Evolutionary conservation across 2,888 invertebrate species (phyloP).

Genomic region (Gryllus longicercus): DNA sequence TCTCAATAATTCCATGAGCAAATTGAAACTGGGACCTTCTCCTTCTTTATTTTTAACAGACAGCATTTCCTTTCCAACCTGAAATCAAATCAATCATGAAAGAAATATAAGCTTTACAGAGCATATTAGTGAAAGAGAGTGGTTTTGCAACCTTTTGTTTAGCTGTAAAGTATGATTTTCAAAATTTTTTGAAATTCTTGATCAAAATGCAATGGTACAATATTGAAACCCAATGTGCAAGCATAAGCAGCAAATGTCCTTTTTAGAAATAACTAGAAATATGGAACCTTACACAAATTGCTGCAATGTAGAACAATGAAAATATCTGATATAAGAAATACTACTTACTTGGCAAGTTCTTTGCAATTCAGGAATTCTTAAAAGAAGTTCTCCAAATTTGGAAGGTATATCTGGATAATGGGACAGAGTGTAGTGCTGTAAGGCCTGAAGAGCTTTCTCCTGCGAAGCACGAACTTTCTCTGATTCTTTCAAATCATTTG

Average conservation of each 20-base stretch:
- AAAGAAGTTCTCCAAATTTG: slow-evolving; percentile 89
- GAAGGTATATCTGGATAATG: slow-evolving; percentile 91
- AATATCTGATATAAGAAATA: not conserved
- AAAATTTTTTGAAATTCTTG: too few species aligned
- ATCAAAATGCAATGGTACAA: too few species aligned
- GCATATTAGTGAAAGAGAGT: too few species aligned
- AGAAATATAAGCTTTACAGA: not conserved
- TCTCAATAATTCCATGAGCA: slow-evolving; percentile 90
- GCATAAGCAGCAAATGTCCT: too few species aligned
- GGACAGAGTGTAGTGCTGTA: slow-evolving; percentile 85
- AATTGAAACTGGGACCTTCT: slow-evolving; percentile 84
- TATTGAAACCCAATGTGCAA: too few species aligned
- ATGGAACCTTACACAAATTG: too few species aligned
- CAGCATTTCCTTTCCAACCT: slow-evolving; percentile 92
- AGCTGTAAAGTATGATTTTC: too few species aligned
- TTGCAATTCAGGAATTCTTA: slow-evolving; percentile 91
- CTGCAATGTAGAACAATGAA: too few species aligned
- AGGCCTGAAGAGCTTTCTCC: slow-evolving; percentile 86
- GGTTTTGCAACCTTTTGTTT: too few species aligned
- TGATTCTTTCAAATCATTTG: slow-evolving; percentile 87
- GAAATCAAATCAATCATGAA: slow-evolving; percentile 42
- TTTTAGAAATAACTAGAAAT: too few species aligned
- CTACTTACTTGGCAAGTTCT: slow-evolving; percentile 80
- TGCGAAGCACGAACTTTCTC: slow-evolving; percentile 91
- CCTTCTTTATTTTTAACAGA: slow-evolving; percentile 82